Evolutionary conservation across 2,113 vertebrate genomes (phyloP).

Genomic region (Pungitius pungitius): DNA sequence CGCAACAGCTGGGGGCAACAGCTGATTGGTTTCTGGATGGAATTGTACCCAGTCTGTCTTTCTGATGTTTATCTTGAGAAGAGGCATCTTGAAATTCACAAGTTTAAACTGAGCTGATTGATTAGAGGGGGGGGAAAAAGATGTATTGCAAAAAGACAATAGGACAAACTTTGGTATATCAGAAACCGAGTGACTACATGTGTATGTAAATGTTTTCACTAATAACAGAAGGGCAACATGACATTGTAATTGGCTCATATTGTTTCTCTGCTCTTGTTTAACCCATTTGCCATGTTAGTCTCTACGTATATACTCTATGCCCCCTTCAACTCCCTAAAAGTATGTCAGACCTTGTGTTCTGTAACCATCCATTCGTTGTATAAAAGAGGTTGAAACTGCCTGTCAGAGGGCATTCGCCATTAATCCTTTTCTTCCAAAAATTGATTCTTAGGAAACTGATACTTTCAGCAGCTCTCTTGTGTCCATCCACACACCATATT

Average conservation of each 20-base stretch:
- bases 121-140: background rate
- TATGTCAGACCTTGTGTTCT: conserved; percentile 25
- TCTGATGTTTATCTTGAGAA: background rate
- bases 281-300: conserved; percentile 41
- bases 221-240: conserved; percentile 11
- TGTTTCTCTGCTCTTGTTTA: conserved; percentile 38
- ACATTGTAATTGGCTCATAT: conserved; percentile 21
- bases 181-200: background rate
- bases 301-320: conserved; percentile 26
- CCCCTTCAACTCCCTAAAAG: conserved; percentile 20
- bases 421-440: conserved; percentile 49
- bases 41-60: background rate
- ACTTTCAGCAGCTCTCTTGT: conserved; percentile 41
- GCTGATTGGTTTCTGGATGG: background rate
- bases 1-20: no score
- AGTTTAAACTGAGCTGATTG: background rate
- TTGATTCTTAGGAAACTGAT: conserved; percentile 67
- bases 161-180: background rate
- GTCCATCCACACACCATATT: conserved; percentile 38
- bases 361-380: conserved; percentile 38
- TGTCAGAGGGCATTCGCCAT: conserved; percentile 42
- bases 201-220: conserved; percentile 2
- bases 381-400: conserved; percentile 27
- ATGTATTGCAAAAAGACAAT: background rate
- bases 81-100: background rate